A percentile compares a stretch with the other conserved stretches of the same genome.
Evolutionary conservation across 1,140 invertebrate genomes (phyloP).

Genomic region (Pseudomyrmex flavicornis): DNA sequence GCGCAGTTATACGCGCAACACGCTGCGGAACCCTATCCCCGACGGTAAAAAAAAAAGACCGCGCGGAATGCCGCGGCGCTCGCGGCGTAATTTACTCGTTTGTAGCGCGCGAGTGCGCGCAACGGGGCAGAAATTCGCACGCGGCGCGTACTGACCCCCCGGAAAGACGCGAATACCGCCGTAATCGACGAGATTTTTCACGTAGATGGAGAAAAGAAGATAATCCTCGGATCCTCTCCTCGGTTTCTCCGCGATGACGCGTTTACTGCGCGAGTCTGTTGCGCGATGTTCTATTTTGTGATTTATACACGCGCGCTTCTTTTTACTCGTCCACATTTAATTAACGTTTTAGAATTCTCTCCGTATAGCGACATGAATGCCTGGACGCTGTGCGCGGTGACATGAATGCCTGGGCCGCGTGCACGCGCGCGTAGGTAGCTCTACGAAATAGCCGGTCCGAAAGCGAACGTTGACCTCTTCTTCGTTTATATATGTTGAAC

Average conservation of each 20-base stretch:
- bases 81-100: constrained; percentile 69
- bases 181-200: constrained; percentile 40
- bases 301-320: too few species aligned
- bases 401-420: neutral
- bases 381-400: too few species aligned
- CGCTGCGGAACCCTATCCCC: constrained; percentile 23
- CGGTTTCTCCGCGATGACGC: neutral
- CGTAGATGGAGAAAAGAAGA: constrained; percentile 20
- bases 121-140: constrained; percentile 35
- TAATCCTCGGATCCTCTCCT: neutral
- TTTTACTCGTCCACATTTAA: too few species aligned
- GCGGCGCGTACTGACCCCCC: constrained; percentile 26
- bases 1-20: constrained; percentile 18
- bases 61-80: constrained; percentile 49
- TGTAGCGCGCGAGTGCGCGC: constrained; percentile 7
- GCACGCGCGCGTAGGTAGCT: neutral
- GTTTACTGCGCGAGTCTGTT: too few species aligned
- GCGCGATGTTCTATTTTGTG: too few species aligned
- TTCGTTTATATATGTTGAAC: constrained; percentile 33
- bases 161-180: constrained; percentile 7
- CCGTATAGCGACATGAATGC: too few species aligned
- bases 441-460: constrained; percentile 10
- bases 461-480: constrained; percentile 5
- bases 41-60: too few species aligned
- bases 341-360: too few species aligned